Conservation (phyloP, 2,113 vertebrate species). For the Malaclemys terrapin region DNA sequence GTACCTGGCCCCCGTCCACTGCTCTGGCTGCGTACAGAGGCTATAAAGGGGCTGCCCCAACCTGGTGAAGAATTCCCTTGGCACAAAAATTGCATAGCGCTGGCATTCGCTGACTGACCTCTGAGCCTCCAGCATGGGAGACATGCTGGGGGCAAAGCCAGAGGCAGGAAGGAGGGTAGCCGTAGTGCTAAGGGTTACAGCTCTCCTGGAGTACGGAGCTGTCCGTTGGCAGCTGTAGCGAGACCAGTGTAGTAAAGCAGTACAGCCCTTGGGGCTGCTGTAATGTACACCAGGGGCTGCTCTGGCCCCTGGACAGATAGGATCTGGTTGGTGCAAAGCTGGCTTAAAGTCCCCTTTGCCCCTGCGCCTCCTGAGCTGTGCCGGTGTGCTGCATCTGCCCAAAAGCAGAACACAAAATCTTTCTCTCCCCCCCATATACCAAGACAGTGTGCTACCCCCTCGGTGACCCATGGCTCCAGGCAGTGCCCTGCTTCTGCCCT, state of each 20-base stretch:
- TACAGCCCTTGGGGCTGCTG: not conserved
- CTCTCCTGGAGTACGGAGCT: not conserved
- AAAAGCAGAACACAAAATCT: not conserved
- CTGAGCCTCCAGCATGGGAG: not conserved
- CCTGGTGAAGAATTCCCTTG: not conserved
- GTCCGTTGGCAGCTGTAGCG: rapidly evolving
- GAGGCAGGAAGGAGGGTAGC: not conserved
- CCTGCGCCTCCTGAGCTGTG: not conserved
- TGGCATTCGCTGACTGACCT: not conserved
- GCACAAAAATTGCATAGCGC: not conserved
- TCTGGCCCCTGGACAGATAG: not conserved
- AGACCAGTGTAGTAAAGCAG: not conserved
- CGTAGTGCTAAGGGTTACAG: not conserved
- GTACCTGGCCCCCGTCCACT: not conserved
- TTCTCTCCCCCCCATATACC: rapidly evolving
- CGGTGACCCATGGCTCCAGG: not conserved
- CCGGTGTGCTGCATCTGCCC: not conserved
- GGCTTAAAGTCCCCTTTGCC: not conserved
- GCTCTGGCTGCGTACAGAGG: not conserved
- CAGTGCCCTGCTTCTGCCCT: not conserved
- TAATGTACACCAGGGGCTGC: not conserved
- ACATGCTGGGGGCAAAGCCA: not conserved
- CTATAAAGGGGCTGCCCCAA: not conserved
- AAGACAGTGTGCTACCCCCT: rapidly evolving
- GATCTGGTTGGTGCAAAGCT: not conserved